These are phyloP conservation scores for Saturnia japonica DNA, from an alignment of 2,888 invertebrate genomes.

Conservation along the genomic window DNA sequence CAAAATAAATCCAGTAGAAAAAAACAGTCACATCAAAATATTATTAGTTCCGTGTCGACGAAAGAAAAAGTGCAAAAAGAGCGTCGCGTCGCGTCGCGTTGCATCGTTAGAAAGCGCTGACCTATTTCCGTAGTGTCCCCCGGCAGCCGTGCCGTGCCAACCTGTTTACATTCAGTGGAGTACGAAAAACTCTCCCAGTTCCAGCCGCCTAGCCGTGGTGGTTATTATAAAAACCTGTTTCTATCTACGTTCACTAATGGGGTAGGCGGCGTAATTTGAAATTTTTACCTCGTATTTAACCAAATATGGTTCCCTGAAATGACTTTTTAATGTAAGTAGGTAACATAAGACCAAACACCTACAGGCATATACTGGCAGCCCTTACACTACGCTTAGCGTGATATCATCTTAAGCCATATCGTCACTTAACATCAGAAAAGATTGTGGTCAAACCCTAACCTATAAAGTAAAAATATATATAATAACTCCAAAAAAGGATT, in stretches of 20 bases:
- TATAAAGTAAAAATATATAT: no score
- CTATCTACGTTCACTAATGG: constrained; percentile 27
- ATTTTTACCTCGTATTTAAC: constrained; percentile 21
- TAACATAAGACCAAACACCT: no score
- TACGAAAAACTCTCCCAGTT: constrained; percentile 11
- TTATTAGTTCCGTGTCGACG: constrained; percentile 30
- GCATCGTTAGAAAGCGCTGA: constrained; percentile 59
- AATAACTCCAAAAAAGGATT: no score
- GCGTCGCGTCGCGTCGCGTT: constrained; percentile 59
- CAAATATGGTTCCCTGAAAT: not conserved
- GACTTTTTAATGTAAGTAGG: no score
- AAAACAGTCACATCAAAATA: constrained; percentile 30
- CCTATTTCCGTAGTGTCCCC: constrained; percentile 50
- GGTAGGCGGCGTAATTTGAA: constrained; percentile 16
- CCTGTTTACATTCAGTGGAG: constrained; percentile 30
- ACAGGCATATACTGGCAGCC: no score
- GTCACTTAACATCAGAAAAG: no score
- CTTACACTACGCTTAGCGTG: no score
- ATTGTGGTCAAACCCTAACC: no score
- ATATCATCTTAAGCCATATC: no score
- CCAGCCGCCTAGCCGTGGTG: not conserved
- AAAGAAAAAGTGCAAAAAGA: constrained; percentile 51
- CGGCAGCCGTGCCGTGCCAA: not conserved
- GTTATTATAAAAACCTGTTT: constrained; percentile 25
- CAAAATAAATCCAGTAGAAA: no score